Conservation (phyloP, 1,140 invertebrate species). For the Hormaphis cornu region DNA sequence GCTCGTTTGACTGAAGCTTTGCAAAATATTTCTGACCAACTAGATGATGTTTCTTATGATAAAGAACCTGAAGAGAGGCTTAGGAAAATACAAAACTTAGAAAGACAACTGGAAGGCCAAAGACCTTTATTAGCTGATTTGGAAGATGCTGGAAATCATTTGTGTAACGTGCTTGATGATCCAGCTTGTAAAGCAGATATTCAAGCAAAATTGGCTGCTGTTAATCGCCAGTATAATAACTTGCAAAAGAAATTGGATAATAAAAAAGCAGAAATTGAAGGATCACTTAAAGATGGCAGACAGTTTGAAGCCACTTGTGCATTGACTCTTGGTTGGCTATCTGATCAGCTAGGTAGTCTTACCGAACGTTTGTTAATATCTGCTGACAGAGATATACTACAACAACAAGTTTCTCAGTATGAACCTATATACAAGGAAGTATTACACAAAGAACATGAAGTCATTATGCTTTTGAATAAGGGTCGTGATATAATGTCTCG, state of each 20-base stretch:
- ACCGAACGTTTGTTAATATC: slow-evolving; percentile 72
- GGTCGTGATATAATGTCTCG: slow-evolving; percentile 64
- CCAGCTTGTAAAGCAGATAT: slow-evolving; percentile 81
- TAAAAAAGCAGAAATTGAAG: slow-evolving; percentile 81
- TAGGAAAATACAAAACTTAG: slow-evolving; percentile 70
- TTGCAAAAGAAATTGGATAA: slow-evolving; percentile 82
- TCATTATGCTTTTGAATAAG: slow-evolving; percentile 88
- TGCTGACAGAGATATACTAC: slow-evolving; percentile 69
- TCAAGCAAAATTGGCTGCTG: slow-evolving; percentile 70
- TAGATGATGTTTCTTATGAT: slow-evolving; percentile 71
- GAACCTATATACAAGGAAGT: slow-evolving; percentile 82
- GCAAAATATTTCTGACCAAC: slow-evolving; percentile 72
- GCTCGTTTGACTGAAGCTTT: slow-evolving; percentile 68
- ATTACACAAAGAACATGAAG: slow-evolving; percentile 81
- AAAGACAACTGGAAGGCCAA: slow-evolving; percentile 77
- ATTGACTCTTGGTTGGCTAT: slow-evolving; percentile 78
- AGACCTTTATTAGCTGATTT: slow-evolving; percentile 76
- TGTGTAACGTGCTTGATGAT: slow-evolving; percentile 84
- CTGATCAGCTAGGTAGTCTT: slow-evolving; percentile 62
- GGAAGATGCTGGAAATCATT: slow-evolving; percentile 71
- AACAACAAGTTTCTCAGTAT: slow-evolving; percentile 76
- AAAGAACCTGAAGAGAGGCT: slow-evolving; percentile 80
- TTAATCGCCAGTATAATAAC: slow-evolving; percentile 73
- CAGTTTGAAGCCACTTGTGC: slow-evolving; percentile 79
- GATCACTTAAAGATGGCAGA: slow-evolving; percentile 62